Evolutionary conservation across 1,140 invertebrate genomes (phyloP), one percentile per base, ranked within the genome.

Genomic region (Zaprionus taronus): DNA sequence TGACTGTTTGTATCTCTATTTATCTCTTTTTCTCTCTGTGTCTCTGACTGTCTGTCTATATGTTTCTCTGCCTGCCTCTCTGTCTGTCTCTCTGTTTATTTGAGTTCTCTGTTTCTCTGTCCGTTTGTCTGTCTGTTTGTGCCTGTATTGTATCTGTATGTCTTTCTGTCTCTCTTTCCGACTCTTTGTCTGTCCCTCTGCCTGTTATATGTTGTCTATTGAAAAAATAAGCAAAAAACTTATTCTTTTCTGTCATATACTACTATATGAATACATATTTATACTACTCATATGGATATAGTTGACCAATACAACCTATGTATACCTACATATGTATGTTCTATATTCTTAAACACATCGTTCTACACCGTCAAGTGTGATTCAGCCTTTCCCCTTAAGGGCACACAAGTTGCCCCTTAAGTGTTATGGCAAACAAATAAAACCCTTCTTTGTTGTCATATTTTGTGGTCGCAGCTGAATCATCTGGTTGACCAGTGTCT

Each of bases 391-490:
- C 9, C 36, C 36, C 14, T 7, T 28, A 38, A 15, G 14, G 36
- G 36, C 14, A 38, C 14, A 5, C 36, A 14, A 17, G 14, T 44
- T 55, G 14, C 22, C 5, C 24, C 20, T 17, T 22, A 49, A 47
- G 38, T 58, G 38, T 38, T 15, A 31, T 36, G 20, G 14, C 17
- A 34, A 22, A 34, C 14, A n/a, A 55, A 15, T 49, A 51, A 31
- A 56, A 66, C 24, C 12, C 38, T 24, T 24, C 55, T 51, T 41
- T 53, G 22, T 61, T 68, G 26, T 68, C 38, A 41, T n/a, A 41
- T 41, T 24, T 53, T 53, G 11, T 20, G 9, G 49, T 24, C 11
- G 12, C 12, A 7, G 49, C 4, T 49, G 60, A 63, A 63, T 63
- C 41, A 63, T 49, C 20, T 24, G 20, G 12, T 5, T 22, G 22